Evolutionary conservation across 2,113 vertebrate species (phyloP), one percentile per base, ranked within the genome.

Genomic region (Catharus minimus): DNA sequence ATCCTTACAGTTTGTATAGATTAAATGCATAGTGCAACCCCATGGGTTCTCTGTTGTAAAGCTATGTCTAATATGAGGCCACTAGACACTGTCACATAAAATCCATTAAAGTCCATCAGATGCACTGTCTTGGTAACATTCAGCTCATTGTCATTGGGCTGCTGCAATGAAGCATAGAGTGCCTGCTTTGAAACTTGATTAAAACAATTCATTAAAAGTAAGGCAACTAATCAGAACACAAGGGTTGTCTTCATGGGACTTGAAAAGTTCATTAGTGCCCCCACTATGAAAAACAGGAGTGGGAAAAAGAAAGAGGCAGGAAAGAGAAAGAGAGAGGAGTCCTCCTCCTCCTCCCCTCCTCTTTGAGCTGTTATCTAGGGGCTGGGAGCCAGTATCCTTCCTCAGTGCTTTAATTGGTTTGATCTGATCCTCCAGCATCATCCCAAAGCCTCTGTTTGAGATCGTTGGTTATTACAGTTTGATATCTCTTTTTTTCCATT

Each of bases 171-270:
- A 97, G 96, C 96, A 96, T 95, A 95, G 92, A 96, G 93, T 83
- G 87, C 94, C 86, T 89, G 92, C 95, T 96, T 96, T 96, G 96
- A 96, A 96, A 96, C 96, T 96, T 96, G 96, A 97, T 97, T 96
- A 96, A 97, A 97, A 97, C 95, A 97, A 96, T 95, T 96, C 95
- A 96, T 95, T 90, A 95, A 96, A 96, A 96, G 94, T 96, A 96
- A 96, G 91, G 90, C 83, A 75, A 93, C 88, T 95, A 94, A 95
- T 95, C 95, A 91, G 90, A 95, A 89, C 84, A 77, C 80, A 93
- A 95, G 90, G 81, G 83, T 81, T 88, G 96, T 82, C 94, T 95
- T 95, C 95, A 87, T 94, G 72, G 86, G 95, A 89, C 88, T 96
- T 92, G 90, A 91, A 95, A 97, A 93, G 94, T 94, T 97, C 82